phyloP scores from a whole-genome alignment of 2,797 vertebrate species.

The Coluber constrictor region DNA sequence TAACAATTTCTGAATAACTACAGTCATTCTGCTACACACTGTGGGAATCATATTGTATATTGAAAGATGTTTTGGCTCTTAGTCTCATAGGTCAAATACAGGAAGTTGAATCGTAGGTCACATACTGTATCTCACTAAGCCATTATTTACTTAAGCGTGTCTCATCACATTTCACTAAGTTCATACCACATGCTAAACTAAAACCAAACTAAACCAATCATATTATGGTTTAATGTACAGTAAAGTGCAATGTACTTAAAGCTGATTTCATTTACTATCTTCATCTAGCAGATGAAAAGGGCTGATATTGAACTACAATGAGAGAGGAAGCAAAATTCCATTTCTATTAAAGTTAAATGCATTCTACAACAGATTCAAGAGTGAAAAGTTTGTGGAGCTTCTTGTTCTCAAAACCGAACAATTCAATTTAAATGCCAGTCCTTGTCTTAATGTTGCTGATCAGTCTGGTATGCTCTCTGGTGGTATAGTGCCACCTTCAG shows the following conservation, averaged over 20 bases:
- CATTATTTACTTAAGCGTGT: not conserved
- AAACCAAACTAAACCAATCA: not conserved
- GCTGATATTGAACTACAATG: not conserved
- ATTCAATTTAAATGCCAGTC: not conserved
- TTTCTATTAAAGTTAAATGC: not conserved
- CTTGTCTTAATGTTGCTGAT: too few species aligned
- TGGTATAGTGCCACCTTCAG: not conserved
- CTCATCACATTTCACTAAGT: not conserved
- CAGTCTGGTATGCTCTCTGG: not conserved
- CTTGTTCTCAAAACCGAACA: not conserved
- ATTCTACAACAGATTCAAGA: not conserved
- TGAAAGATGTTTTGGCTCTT: not conserved
- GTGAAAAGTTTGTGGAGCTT: not conserved
- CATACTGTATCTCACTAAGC: not conserved
- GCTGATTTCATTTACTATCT: not conserved
- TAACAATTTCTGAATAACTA: not conserved
- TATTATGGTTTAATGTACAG: not conserved
- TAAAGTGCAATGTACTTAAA: not conserved
- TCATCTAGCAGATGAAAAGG: not conserved
- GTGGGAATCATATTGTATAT: not conserved
- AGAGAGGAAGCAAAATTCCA: not conserved
- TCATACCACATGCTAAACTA: not conserved
- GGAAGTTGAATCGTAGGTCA: not conserved
- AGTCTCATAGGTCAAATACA: not conserved
- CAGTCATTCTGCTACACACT: not conserved